Percentiles rank a stretch among this genome's conserved stretches.
Evolutionary conservation across 2,113 vertebrate species (phyloP).

Genomic region (Pica pica): DNA sequence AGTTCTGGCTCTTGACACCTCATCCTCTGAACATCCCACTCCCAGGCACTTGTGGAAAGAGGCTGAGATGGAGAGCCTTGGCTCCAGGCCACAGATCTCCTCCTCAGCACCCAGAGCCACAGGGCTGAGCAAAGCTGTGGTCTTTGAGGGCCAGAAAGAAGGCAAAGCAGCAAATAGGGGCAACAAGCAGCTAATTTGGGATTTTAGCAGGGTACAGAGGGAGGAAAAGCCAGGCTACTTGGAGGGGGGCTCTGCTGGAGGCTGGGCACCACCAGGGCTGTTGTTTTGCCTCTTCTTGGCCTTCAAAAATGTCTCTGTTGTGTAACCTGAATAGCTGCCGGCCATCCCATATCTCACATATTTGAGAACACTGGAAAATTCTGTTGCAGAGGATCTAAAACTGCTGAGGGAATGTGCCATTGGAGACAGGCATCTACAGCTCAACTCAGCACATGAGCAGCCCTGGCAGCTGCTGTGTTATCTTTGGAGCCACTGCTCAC

Average conservation of each 20-base stretch:
- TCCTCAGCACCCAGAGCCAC: background rate
- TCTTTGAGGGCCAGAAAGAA: background rate
- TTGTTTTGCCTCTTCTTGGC: background rate
- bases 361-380: slow-evolving; percentile 40
- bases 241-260: background rate
- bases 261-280: background rate
- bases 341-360: background rate
- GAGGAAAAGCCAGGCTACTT: background rate
- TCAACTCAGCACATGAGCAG: background rate
- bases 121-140: rapidly evolving
- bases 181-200: background rate
- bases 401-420: slow-evolving; percentile 13
- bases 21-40: background rate
- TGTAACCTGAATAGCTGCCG: slow-evolving; percentile 40
- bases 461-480: slow-evolving; percentile 35
- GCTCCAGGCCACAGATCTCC: background rate
- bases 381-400: background rate
- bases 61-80: background rate
- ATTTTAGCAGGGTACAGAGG: background rate
- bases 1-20: background rate
- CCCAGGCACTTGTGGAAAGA: background rate
- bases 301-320: slow-evolving; percentile 33
- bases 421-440: slow-evolving; percentile 23
- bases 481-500: slow-evolving; percentile 47
- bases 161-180: background rate